Conservation (phyloP, 2,888 invertebrate species). For the Tuberolachnus salignus region DNA sequence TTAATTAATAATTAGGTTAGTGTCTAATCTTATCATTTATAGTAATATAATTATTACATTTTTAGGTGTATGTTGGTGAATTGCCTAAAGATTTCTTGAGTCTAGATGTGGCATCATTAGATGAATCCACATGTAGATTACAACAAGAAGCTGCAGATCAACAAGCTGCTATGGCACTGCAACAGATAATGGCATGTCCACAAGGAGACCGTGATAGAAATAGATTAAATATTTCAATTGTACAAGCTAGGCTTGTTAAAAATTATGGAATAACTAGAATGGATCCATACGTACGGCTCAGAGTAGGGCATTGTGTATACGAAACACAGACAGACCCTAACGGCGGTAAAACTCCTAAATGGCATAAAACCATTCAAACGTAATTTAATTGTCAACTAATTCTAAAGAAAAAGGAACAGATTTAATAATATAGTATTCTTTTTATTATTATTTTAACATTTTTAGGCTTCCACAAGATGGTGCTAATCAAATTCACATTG, state of each 20-base stretch:
- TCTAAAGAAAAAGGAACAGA: too few species aligned
- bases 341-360: slow-evolving; percentile 92
- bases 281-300: slow-evolving; percentile 93
- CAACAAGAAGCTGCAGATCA: slow-evolving; percentile 79
- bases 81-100: slow-evolving; percentile 79
- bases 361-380: slow-evolving; percentile 95
- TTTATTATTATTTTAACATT: slow-evolving; percentile 49
- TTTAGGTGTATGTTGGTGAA: slow-evolving; percentile 78
- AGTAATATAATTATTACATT: slow-evolving; percentile 39
- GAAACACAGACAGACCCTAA: slow-evolving; percentile 95
- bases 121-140: slow-evolving; percentile 60
- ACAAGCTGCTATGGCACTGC: slow-evolving; percentile 76
- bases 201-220: slow-evolving; percentile 68
- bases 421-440: too few species aligned
- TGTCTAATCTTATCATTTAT: too few species aligned
- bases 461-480: slow-evolving; percentile 83
- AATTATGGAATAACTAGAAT: slow-evolving; percentile 95
- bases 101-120: slow-evolving; percentile 65
- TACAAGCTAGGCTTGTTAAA: slow-evolving; percentile 85
- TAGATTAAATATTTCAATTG: slow-evolving; percentile 82
- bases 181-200: slow-evolving; percentile 66
- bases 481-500: slow-evolving; percentile 85
- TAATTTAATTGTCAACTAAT: slow-evolving; percentile 10
- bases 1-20: too few species aligned
- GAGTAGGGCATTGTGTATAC: slow-evolving; percentile 92